Base-by-base conservation (phyloP, 92 coral and sea anemone species). In the Montipora capitata region DNA sequence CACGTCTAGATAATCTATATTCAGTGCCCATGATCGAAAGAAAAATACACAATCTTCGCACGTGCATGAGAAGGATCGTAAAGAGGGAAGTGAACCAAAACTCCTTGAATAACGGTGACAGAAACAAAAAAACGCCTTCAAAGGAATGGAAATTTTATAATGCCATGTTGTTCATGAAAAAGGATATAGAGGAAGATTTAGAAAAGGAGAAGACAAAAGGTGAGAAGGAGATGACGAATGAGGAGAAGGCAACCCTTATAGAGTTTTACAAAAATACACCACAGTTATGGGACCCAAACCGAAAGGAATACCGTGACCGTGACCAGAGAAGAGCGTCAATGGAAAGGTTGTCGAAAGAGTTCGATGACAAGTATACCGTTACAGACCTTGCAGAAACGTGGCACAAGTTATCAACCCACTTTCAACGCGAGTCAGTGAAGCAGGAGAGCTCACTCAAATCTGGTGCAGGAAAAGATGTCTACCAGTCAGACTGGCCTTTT, bases 381-480 rank as follows among this genome's bases (percentile, higher is more conserved):
- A 77, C 0, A 66, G 66, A 61, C 66, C 66, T 61, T 61, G 66
- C 66, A 61, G 35, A 61, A 10, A 78, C 56, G 0, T 78, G 83
- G 83, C 59, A 78, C 70, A 78, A 78, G 72, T 2, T 78, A 65
- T 12, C 83, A 5, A 78, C 83, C 27, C 40, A 78, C 40, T 78
- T 56, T 78, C 83, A 78, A 35, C 16, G 59, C 5, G 83, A 78
- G 40, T 78, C 57, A 40, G 71, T 10, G 0, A 78, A 78, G 39
- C 83, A 78, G 40, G 72, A 68, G 54, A 61, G 71, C 61, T 78
- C 83, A 59, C 40, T 61, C 14, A 61, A 43, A 35, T 78, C 83
- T 0, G 83, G 71, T 78, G 70, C 83, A 15, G 83, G 51, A n/a
- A 78, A 56, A 78, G 71, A 78, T 10, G 67, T 58, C 71, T 78